A percentile compares a stretch with the other conserved stretches of the same genome.
These are phyloP conservation scores for Physeter macrocephalus DNA, from an alignment of 2,113 vertebrate genomes.

Conservation along the genomic window DNA sequence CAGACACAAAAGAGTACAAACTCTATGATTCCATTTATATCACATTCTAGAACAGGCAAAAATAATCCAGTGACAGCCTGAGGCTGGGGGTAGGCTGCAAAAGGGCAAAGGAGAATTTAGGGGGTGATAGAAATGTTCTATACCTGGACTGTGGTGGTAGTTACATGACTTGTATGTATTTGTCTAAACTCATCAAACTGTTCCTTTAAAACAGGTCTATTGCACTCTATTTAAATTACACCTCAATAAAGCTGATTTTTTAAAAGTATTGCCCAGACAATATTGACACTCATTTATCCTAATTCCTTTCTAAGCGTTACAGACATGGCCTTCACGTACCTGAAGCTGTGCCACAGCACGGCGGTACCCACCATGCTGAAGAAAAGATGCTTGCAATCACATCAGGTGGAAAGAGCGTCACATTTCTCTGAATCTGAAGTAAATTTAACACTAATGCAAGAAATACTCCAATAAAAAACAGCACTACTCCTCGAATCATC, in stretches of 20 bases:
- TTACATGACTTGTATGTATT: neutral
- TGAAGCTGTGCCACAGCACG: slow-evolving; percentile 93
- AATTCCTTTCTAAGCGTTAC: neutral
- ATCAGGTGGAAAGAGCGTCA: slow-evolving; percentile 97
- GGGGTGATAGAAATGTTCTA: neutral
- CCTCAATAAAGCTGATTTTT: neutral
- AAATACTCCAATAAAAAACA: slow-evolving; percentile 95
- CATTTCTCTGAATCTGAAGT: slow-evolving; percentile 95
- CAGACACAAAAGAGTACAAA: neutral
- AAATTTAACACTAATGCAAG: slow-evolving; percentile 94
- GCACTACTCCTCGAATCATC: slow-evolving; percentile 88
- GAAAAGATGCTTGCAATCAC: slow-evolving; percentile 96
- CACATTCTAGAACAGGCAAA: neutral
- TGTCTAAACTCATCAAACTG: neutral
- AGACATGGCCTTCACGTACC: slow-evolving; percentile 79
- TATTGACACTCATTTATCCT: neutral
- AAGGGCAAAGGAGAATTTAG: neutral
- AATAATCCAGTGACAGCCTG: neutral
- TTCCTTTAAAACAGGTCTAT: neutral
- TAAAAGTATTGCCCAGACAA: neutral
- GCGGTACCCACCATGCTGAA: slow-evolving; percentile 96
- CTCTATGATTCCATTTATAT: neutral
- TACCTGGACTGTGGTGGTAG: too few relatives aligned
- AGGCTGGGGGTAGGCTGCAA: neutral
- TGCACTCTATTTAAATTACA: neutral